Evolutionary conservation across 1,140 invertebrate species (phyloP).

Genomic region (Antheraea pernyi): DNA sequence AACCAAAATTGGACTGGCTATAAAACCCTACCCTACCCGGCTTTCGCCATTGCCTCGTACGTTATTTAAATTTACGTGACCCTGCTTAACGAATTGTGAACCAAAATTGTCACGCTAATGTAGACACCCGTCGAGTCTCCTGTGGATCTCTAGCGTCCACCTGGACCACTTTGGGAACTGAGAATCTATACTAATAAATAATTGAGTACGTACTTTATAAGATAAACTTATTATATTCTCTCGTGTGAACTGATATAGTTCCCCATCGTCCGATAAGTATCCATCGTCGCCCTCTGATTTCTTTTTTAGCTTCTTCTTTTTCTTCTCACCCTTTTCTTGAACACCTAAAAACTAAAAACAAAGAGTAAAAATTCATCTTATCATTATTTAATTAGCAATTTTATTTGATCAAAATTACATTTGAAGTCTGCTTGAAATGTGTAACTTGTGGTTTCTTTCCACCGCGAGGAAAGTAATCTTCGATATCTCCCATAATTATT

Average conservation of each 20-base stretch:
- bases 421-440: constrained; percentile 65
- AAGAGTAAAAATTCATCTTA: constrained; percentile 7
- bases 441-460: constrained; percentile 72
- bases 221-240: constrained; percentile 61
- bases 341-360: constrained; percentile 66
- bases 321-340: constrained; percentile 56
- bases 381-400: background rate
- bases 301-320: constrained; percentile 67
- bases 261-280: constrained; percentile 63
- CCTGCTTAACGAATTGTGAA: too few species aligned
- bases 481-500: constrained; percentile 51
- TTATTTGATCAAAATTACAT: constrained; percentile 56
- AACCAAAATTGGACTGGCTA: too few species aligned
- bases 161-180: too few species aligned
- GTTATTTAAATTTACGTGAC: too few species aligned
- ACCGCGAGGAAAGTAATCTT: constrained; percentile 78
- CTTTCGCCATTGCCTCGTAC: too few species aligned
- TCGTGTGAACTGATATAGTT: constrained; percentile 55
- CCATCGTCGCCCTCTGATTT: constrained; percentile 63
- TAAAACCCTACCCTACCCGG: too few species aligned
- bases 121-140: too few species aligned
- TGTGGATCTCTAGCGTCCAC: too few species aligned
- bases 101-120: too few species aligned
- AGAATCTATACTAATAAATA: background rate
- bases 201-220: constrained; percentile 54